A percentile compares a stretch with the other conserved stretches of the same genome.
These are phyloP conservation scores for Venusia cambrica DNA, from an alignment of 2,888 invertebrate species.

Conservation along the genomic window DNA sequence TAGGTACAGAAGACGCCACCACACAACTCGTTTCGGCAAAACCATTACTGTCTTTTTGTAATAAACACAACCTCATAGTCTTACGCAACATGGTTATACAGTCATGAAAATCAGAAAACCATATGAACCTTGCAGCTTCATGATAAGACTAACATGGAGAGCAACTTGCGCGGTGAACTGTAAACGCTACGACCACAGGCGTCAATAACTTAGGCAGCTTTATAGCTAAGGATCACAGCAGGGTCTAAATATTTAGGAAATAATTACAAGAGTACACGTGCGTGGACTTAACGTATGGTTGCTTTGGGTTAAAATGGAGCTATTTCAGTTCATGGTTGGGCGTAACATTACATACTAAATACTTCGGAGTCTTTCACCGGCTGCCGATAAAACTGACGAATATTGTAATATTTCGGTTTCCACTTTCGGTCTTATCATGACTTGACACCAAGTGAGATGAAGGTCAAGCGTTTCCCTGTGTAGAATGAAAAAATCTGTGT, in stretches of 20 bases:
- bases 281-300: slow-evolving; percentile 16
- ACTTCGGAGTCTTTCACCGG: slow-evolving; percentile 4
- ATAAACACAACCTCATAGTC: slow-evolving; percentile 21
- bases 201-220: slow-evolving; percentile 55
- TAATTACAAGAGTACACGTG: slow-evolving; percentile 53
- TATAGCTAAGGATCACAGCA: slow-evolving; percentile 46
- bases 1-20: slow-evolving; percentile 8
- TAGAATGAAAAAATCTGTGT: too few relatives aligned
- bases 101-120: slow-evolving; percentile 14
- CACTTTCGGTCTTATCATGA: too few relatives aligned
- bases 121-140: slow-evolving; percentile 15
- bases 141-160: slow-evolving; percentile 11
- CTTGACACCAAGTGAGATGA: too few relatives aligned
- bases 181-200: slow-evolving; percentile 41
- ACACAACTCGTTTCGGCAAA: slow-evolving; percentile 15
- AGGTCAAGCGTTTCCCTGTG: too few relatives aligned
- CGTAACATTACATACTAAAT: slow-evolving; percentile 5
- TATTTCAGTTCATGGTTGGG: slow-evolving; percentile 17
- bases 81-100: slow-evolving; percentile 24
- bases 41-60: slow-evolving; percentile 19
- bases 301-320: slow-evolving; percentile 23
- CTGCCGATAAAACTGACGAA: too few relatives aligned
- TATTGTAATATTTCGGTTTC: too few relatives aligned
- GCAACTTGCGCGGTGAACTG: slow-evolving; percentile 25
- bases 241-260: slow-evolving; percentile 62